Base-by-base conservation (phyloP, 2,113 vertebrate species). In the Thalassarche chlororhynchos region DNA sequence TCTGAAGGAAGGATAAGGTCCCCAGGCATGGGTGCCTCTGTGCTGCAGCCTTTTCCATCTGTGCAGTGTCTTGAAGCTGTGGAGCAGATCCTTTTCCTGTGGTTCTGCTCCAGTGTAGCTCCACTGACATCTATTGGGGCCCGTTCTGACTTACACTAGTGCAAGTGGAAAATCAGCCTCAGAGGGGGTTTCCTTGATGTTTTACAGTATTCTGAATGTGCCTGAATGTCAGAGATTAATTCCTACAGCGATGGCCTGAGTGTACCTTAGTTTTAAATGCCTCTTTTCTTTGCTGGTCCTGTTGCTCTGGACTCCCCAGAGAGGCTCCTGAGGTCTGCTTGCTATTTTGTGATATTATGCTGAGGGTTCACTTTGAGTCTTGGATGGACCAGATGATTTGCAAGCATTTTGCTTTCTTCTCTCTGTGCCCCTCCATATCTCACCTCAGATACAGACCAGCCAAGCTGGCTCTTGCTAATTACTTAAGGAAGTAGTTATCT, bases 41-140 rank as follows among this genome's bases (percentile, higher is more conserved):
- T 55, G 64, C 60, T 91, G 69, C 40, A 86, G 60, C 44, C 52
- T 79, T 79, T 82, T 19, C 69, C 46, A 14, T 62, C 38, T 34
- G 5, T 55, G 31, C 76, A 17, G 8, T 3, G 4, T 62, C 70
- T 18, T 5, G 1, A 29, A 34, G 57, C 69, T 52, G 29, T 14
- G 28, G 42, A 87, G 60, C 68, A 62, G n/a, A 71, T 42, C 69
- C 34, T 89, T 54, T 61, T 34, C 47, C 77, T 32, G 2, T 1
- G 12, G 8, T 78, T 78, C 21, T 88, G 51, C 36, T 83, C 17
- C 49, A 42, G 62, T 25, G 81, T n/a, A 83, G 40, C 81, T 96
- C 78, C 94, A 84, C 80, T 97, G 97, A 97, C 92, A 95, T 61
- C 97, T 96, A 3, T 42, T 70, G 95, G 84, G 21, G 19, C 57